Conservation (phyloP, 2,797 vertebrate genomes). For the Antennarius maculatus region DNA sequence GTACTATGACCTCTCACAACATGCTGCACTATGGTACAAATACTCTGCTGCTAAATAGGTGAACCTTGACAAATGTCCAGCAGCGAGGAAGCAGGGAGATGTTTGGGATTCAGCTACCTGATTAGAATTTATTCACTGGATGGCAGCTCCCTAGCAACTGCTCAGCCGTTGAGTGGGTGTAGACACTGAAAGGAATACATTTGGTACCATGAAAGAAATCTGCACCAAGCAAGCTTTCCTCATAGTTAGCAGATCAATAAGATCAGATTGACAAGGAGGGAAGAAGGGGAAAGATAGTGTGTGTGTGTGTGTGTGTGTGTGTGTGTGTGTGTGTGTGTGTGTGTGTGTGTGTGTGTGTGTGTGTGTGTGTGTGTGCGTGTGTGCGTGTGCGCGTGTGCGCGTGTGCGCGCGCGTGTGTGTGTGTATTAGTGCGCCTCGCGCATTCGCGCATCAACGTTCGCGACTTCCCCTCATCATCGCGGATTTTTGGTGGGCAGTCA, state of each 20-base stretch:
- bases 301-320: too few relatives aligned
- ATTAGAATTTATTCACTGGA: constrained; percentile 46
- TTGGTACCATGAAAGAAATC: constrained; percentile 38
- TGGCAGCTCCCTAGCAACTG: constrained; percentile 59
- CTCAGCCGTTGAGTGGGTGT: constrained; percentile 46
- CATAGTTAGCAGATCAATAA: not conserved
- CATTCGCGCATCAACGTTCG: too few relatives aligned
- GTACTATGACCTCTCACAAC: constrained; percentile 21
- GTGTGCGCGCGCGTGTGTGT: too few relatives aligned
- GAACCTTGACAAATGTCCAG: constrained; percentile 41
- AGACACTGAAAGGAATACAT: constrained; percentile 36
- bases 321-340: too few relatives aligned
- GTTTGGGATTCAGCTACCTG: constrained; percentile 31
- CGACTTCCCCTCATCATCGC: too few relatives aligned
- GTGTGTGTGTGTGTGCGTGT: too few relatives aligned
- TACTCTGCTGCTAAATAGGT: constrained; percentile 26
- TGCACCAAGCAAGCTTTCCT: constrained; percentile 38
- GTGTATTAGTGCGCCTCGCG: too few relatives aligned
- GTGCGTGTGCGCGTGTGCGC: too few relatives aligned
- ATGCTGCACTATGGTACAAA: constrained; percentile 31
- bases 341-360: too few relatives aligned
- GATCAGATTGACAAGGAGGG: not conserved
- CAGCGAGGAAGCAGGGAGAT: constrained; percentile 21
- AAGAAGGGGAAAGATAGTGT: not conserved
- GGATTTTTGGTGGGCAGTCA: too few relatives aligned